Evolutionary conservation across 2,888 invertebrate genomes (phyloP), one percentile per base, ranked within the genome.

Genomic region (Erebia palarica): DNA sequence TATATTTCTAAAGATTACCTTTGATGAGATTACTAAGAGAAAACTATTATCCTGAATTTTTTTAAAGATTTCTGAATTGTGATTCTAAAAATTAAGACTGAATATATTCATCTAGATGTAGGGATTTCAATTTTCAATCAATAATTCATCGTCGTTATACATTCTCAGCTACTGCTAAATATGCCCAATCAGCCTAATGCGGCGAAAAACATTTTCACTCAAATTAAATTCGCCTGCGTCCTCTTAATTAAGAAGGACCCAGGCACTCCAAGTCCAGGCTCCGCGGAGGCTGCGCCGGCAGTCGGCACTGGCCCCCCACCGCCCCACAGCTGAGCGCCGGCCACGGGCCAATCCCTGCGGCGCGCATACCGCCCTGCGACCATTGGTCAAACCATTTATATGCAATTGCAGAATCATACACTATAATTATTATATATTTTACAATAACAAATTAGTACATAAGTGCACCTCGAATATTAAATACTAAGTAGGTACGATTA

Each of bases 241-340:
- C 36, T 36, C 36, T 36, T 36, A 36, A 7, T 0, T 36, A 11
- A 14, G 9, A 11, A 16, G 60, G 42, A 44, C 60, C 11, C 2
- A 44, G 59, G 11, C 61, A 27, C 27, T 27, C 3, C 1, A 3
- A 21, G 21, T 27, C 3, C 36, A 7, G 5, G 1, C 44, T 18
- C 61, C 18, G 44, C 44, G 44, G 61, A 60, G 59, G 16, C 59
- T 16, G 42, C n/a, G 59, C 59, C 59, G n/a, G 59, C 36, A 14
- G 36, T 8, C 1, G 3, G 10, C 27, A 11, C 58, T 10, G 10
- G 21, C 27, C 21, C 1, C 21, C 13, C n/a, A 8, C 58, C 4
- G 27, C 0, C 36, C 36, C 36, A 5, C 36, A 27, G 36, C 36
- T 7, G 7, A 0, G 36, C 36, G 36, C 36, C 27, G 27, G 21